phyloP scores from a whole-genome alignment of 1,140 invertebrate genomes.

The Mylabris phalerata region DNA sequence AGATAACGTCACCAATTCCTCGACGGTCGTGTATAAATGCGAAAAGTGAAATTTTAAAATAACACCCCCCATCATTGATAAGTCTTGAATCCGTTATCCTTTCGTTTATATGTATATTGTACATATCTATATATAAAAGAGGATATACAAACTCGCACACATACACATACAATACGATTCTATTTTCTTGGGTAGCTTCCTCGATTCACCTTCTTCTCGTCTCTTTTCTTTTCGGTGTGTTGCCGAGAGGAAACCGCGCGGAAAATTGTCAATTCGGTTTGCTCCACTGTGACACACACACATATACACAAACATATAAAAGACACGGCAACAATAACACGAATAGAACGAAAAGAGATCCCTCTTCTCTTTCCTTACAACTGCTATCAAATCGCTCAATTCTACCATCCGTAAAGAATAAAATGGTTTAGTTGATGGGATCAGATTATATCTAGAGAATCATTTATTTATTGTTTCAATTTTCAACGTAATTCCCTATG shows the following conservation, averaged over 20 bases:
- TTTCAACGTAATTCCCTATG: too few species aligned
- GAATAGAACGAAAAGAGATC: constrained; percentile 13
- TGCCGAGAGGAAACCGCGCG: constrained; percentile 50
- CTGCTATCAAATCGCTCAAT: too few species aligned
- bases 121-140: too few species aligned
- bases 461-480: too few species aligned
- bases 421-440: too few species aligned
- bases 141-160: too few species aligned
- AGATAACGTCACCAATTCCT: too few species aligned
- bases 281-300: constrained; percentile 27
- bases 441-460: too few species aligned
- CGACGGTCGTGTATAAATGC: too few species aligned
- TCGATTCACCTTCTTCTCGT: constrained; percentile 23
- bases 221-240: constrained; percentile 30
- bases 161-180: constrained; percentile 23
- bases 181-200: constrained; percentile 28
- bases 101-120: constrained; percentile 8
- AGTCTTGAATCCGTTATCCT: constrained; percentile 35
- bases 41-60: constrained; percentile 33
- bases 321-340: constrained; percentile 37
- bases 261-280: constrained; percentile 57
- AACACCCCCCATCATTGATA: constrained; percentile 25
- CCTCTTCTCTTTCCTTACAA: not conserved
- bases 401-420: too few species aligned
- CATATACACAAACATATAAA: not conserved